These are phyloP conservation scores for Epicampocera succincta DNA, from an alignment of 2,888 invertebrate species.

Conservation along the genomic window DNA sequence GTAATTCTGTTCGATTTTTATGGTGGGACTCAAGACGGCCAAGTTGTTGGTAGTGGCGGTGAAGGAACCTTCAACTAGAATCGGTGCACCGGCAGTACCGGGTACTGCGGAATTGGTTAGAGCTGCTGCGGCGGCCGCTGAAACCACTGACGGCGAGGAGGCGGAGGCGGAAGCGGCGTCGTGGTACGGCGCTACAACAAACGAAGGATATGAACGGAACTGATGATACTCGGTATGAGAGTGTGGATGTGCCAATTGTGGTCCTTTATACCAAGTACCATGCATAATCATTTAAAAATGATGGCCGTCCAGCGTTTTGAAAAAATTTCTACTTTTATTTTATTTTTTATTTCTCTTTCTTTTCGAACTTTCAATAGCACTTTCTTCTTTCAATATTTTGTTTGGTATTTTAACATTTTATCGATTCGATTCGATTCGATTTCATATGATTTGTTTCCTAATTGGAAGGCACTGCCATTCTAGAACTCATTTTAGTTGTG, in stretches of 20 bases:
- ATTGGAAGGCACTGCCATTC: no score
- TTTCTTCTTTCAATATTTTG: no score
- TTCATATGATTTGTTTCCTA: no score
- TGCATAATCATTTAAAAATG: constrained; percentile 80
- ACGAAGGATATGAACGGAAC: constrained; percentile 80
- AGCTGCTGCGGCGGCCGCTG: constrained; percentile 52
- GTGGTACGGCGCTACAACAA: constrained; percentile 79
- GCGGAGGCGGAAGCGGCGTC: constrained; percentile 71
- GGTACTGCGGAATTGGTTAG: constrained; percentile 63
- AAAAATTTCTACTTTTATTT: not conserved
- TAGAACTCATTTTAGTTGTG: no score
- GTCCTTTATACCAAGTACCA: constrained; percentile 82
- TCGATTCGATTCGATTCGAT: no score
- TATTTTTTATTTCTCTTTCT: constrained; percentile 2
- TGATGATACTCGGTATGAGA: constrained; percentile 77
- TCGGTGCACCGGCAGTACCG: constrained; percentile 72
- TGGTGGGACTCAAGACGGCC: constrained; percentile 75
- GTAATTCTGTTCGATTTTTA: constrained; percentile 78
- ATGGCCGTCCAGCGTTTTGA: constrained; percentile 17
- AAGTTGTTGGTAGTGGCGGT: constrained; percentile 62
- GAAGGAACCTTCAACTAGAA: constrained; percentile 76
- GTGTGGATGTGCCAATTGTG: constrained; percentile 79
- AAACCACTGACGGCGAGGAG: constrained; percentile 56
- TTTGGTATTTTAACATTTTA: no score
- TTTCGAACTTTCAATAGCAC: not conserved